Percentiles rank a stretch among this genome's conserved stretches.
Evolutionary conservation across 2,797 vertebrate genomes (phyloP).

Genomic region (Sebastolobus altivelis): DNA sequence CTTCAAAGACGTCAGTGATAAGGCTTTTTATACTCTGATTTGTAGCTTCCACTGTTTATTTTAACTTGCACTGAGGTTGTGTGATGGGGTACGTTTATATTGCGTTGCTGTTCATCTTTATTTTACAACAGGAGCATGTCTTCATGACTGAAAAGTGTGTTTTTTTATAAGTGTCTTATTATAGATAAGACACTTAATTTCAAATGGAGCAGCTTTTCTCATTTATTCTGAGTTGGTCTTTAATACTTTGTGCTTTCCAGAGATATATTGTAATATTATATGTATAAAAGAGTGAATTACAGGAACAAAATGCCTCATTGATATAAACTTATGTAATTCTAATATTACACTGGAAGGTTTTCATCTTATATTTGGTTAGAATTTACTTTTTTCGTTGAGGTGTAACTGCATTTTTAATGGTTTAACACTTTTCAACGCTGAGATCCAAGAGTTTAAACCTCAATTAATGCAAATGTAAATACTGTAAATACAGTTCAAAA

Average conservation of each 20-base stretch:
- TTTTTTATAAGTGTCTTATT: background rate
- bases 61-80: slow-evolving; percentile 13
- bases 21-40: slow-evolving; percentile 56
- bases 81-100: background rate
- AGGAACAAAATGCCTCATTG: background rate
- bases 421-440: background rate
- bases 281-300: background rate
- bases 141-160: background rate
- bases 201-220: background rate
- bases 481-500: slow-evolving; percentile 2
- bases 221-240: background rate
- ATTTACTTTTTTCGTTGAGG: background rate
- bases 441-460: slow-evolving; percentile 2
- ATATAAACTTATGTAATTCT: background rate
- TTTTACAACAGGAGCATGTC: background rate
- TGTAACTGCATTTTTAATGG: background rate
- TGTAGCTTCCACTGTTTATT: slow-evolving; percentile 52
- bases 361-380: background rate
- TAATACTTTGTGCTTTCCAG: background rate
- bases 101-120: slow-evolving; percentile 11
- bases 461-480: background rate
- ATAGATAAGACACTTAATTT: background rate
- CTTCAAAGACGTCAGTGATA: slow-evolving; percentile 57
- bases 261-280: background rate
- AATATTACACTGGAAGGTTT: background rate